Evolutionary conservation across 2,797 vertebrate species (phyloP), one percentile per base, ranked within the genome.

Genomic region (Eulemur rubriventer): DNA sequence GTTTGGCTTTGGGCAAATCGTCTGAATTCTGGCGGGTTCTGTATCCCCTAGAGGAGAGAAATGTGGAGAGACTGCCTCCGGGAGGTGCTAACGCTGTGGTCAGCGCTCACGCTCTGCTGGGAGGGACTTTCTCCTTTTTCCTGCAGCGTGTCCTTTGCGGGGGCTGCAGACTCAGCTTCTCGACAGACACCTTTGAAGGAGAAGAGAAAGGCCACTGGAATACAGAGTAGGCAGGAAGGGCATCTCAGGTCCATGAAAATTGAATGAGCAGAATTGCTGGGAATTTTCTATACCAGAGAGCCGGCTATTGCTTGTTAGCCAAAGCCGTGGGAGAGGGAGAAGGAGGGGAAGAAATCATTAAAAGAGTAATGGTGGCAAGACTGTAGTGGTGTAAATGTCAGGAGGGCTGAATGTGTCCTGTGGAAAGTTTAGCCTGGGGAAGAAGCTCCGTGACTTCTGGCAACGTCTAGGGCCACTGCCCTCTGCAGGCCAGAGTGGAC

Each of bases 401-500:
- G 65, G 43, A 80, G 86, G 50, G 33, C 85, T 59, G 80, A 1
- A 69, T 93, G 85, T 84, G 65, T 79, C 48, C 67, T 24, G 2
- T 17, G 59, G 69, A n/a, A 78, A 84, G 70, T 88, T 93, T 22
- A 95, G 70, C 94, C 59, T 67, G 18, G 69, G 43, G 43, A 46
- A 69, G 38, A 82, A 72, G 35, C 59, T 59, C 57, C 2, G 0
- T 18, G 95, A 72, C 78, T 86, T 80, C 93, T 50, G 24, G 17
- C 28, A 6, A 1, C 5, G 63, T 67, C 89, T 59, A 0, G 33
- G 76, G 13, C 82, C 4, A 2, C 94, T 89, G 95, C 97, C 96
- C 96, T 87, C 97, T 95, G 55, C 94, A 97, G 97, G 95, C 86
- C 35, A 73, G 26, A 17, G 9, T 28, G 83, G 72, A 63, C 2